Percentiles rank a stretch among this genome's conserved stretches.
Conservation (phyloP, 2,113 vertebrate genomes). For the Gobio gobio region DNA sequence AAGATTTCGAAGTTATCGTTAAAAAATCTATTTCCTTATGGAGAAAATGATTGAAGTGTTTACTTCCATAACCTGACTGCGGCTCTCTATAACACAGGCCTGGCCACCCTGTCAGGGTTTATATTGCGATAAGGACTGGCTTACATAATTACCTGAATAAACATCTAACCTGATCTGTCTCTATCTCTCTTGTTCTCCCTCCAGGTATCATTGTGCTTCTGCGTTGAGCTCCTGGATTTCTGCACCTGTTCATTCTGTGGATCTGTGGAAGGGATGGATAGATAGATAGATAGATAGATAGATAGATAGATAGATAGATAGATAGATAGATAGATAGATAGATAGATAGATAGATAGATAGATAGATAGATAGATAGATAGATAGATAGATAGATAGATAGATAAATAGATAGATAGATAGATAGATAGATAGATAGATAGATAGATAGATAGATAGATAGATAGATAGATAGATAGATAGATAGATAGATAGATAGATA, state of each 20-base stretch:
- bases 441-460: neutral
- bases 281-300: neutral
- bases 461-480: too few species aligned
- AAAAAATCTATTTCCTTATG: too few species aligned
- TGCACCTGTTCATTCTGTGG: conserved; percentile 24
- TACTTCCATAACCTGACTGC: too few species aligned
- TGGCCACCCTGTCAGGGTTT: neutral
- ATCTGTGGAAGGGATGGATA: too few species aligned
- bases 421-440: too few species aligned
- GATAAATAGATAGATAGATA: neutral
- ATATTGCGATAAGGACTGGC: neutral
- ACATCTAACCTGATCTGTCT: conserved; percentile 47
- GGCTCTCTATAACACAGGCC: too few species aligned
- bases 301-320: neutral
- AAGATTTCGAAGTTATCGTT: too few species aligned
- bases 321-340: neutral
- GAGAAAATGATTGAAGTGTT: too few species aligned
- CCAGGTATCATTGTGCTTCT: conserved; percentile 50
- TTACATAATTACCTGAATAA: conserved; percentile 29
- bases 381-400: neutral
- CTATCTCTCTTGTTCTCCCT: conserved; percentile 26
- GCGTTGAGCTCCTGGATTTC: neutral
- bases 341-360: neutral
- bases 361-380: neutral
- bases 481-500: neutral